Evolutionary conservation across 2,113 vertebrate species (phyloP).

Genomic region (Coryphaenoides rupestris): DNA sequence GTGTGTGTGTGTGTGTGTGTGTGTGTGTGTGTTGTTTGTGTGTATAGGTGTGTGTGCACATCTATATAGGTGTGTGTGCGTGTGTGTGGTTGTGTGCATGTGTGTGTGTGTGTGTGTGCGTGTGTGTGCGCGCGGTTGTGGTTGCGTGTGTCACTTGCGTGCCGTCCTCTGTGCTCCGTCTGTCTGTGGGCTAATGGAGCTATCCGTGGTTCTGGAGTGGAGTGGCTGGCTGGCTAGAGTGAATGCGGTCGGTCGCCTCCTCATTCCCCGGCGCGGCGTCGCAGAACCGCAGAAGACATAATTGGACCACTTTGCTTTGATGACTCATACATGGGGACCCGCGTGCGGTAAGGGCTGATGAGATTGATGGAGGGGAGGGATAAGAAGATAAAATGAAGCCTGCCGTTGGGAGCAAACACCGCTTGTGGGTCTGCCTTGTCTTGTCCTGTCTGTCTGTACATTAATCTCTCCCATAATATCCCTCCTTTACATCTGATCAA

Average conservation of each 20-base stretch:
- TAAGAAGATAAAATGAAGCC: conserved; percentile 65
- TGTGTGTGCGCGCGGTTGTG: no score
- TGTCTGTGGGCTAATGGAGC: conserved; percentile 4
- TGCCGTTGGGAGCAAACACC: conserved; percentile 60
- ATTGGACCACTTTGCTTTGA: no score
- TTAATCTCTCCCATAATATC: no score
- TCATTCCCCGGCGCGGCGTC: no score
- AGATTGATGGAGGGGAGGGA: conserved; percentile 66
- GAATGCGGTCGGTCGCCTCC: no score
- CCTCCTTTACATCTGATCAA: no score
- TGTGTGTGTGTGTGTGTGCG: no score
- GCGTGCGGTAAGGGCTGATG: conserved; percentile 58
- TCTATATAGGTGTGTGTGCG: background rate
- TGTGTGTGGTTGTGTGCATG: no score
- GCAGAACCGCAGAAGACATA: no score
- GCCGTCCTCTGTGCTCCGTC: background rate
- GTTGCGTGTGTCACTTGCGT: no score
- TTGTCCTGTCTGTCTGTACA: background rate
- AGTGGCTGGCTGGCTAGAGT: no score
- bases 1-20: background rate
- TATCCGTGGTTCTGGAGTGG: conserved; percentile 24
- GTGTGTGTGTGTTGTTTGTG: background rate
- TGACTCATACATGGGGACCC: no score
- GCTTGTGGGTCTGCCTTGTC: conserved; percentile 13
- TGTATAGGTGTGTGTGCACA: background rate